These are phyloP conservation scores for Drosophila meridiana DNA, from an alignment of 2,888 invertebrate genomes.

Conservation along the genomic window DNA sequence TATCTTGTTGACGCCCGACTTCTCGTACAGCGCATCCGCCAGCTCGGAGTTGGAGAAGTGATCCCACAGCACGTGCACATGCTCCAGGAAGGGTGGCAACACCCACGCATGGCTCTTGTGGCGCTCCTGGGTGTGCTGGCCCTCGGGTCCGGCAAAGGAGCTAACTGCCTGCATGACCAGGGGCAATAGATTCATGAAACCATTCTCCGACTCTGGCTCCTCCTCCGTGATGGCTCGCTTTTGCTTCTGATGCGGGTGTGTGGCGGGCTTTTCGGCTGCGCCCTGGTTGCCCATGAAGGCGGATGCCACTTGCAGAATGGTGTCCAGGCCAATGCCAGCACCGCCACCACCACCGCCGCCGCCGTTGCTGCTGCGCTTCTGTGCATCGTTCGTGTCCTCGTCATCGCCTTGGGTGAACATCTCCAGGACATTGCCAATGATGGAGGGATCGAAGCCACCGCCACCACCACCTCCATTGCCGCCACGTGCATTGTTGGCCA, in stretches of 20 bases:
- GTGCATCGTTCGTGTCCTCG: constrained; percentile 50
- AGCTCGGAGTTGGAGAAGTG: constrained; percentile 92
- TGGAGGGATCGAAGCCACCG: constrained; percentile 86
- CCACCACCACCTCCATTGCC: constrained; percentile 74
- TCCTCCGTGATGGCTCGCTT: constrained; percentile 69
- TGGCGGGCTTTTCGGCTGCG: constrained; percentile 62
- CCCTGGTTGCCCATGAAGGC: constrained; percentile 86
- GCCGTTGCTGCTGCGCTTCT: constrained; percentile 58
- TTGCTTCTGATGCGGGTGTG: constrained; percentile 66
- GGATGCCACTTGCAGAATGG: constrained; percentile 87
- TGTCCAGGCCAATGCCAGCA: constrained; percentile 86
- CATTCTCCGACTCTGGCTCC: constrained; percentile 71
- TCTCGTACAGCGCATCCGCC: constrained; percentile 90
- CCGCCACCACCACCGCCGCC: constrained; percentile 64
- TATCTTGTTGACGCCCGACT: constrained; percentile 89
- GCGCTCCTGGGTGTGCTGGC: constrained; percentile 87
- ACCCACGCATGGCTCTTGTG: constrained; percentile 90
- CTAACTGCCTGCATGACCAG: constrained; percentile 89
- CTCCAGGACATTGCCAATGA: constrained; percentile 87
- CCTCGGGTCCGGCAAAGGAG: constrained; percentile 88
- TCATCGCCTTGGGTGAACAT: constrained; percentile 85
- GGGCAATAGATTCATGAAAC: constrained; percentile 87
- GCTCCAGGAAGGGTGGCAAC: constrained; percentile 89
- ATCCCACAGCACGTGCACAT: constrained; percentile 91
- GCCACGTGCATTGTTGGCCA: constrained; percentile 82